These are phyloP conservation scores for Pocillopora verrucosa DNA, from an alignment of 64 coral and sea anemone genomes.

Conservation along the genomic window DNA sequence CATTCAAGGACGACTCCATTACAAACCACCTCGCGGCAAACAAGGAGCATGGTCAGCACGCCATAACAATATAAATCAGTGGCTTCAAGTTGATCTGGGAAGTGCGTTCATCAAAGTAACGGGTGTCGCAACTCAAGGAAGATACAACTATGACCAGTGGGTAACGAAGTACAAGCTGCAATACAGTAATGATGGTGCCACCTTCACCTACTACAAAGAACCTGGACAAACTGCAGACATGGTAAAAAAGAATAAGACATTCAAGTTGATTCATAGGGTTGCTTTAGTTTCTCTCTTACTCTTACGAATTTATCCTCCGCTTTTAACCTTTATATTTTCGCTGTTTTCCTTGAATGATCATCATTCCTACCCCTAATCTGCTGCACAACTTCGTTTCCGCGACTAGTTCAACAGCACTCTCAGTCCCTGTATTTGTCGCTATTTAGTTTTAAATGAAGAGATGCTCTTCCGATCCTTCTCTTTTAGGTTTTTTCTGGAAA, in stretches of 20 bases:
- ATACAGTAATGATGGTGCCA: background rate
- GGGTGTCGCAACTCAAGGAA: background rate
- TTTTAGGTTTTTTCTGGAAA: constrained; percentile 29
- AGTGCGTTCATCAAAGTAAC: background rate
- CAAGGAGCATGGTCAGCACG: background rate
- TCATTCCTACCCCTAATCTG: too few species aligned
- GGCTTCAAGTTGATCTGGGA: constrained; percentile 13
- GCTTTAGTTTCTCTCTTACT: too few species aligned
- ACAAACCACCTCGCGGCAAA: background rate
- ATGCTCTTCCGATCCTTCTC: background rate
- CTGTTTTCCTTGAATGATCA: too few species aligned
- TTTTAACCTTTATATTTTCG: too few species aligned
- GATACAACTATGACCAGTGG: background rate
- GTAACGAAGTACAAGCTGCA: constrained; percentile 16
- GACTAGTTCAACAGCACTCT: too few species aligned
- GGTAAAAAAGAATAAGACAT: background rate
- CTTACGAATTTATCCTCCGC: too few species aligned
- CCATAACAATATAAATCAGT: background rate
- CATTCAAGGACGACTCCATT: constrained; percentile 15
- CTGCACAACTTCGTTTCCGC: too few species aligned
- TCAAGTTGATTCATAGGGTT: too few species aligned
- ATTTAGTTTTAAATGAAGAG: too few species aligned
- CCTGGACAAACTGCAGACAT: too few species aligned
- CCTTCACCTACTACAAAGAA: background rate
- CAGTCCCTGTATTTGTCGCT: too few species aligned